Conservation (phyloP, 2,888 invertebrate species). For the Philhelius pedissequus region DNA sequence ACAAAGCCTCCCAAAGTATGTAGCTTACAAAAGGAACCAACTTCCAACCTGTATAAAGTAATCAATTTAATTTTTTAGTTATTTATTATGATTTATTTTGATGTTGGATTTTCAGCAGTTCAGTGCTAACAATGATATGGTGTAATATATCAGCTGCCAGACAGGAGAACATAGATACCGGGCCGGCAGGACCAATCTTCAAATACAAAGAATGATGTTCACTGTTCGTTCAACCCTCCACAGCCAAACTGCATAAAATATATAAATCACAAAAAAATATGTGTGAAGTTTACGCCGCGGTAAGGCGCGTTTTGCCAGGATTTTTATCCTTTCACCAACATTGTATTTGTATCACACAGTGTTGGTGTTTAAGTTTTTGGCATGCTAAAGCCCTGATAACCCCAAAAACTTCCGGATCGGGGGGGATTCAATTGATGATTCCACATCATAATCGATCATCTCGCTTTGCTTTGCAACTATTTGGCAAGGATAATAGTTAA, state of each 20-base stretch:
- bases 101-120: conserved; percentile 49
- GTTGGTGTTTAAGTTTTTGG: conserved; percentile 46
- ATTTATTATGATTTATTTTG: conserved; percentile 68
- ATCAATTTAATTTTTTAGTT: conserved; percentile 69
- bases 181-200: conserved; percentile 30
- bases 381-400: conserved; percentile 47
- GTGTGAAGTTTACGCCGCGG: conserved; percentile 34
- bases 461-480: conserved; percentile 25
- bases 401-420: conserved; percentile 23
- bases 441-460: conserved; percentile 62
- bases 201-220: conserved; percentile 57
- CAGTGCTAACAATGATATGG: conserved; percentile 28
- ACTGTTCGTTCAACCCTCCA: background rate
- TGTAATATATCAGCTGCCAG: conserved; percentile 54
- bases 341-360: conserved; percentile 27
- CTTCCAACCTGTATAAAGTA: conserved; percentile 61
- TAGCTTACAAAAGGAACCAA: background rate
- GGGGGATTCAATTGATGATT: conserved; percentile 63
- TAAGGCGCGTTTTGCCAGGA: background rate
- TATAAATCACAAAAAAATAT: conserved; percentile 62
- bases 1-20: background rate
- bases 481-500: conserved; percentile 3
- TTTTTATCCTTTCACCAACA: conserved; percentile 31
- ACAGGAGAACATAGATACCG: conserved; percentile 23
- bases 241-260: conserved; percentile 52